A percentile compares a stretch with the other conserved stretches of the same genome.
Evolutionary conservation across 1,140 invertebrate genomes (phyloP).

Genomic region (Drepana arcuata): DNA sequence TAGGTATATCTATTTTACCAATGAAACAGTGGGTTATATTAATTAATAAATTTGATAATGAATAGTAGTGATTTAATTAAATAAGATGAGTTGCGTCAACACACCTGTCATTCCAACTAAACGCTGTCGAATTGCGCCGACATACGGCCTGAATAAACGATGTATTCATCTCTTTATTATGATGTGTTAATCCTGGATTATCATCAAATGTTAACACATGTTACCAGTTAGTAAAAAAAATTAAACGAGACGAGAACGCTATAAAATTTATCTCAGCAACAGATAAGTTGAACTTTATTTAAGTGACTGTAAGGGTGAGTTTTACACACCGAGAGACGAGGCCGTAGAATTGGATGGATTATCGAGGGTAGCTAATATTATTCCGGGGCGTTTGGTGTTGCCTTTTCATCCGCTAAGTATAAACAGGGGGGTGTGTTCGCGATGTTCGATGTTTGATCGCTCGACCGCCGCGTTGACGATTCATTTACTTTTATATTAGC

Average conservation of each 20-base stretch:
- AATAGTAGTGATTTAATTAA: conserved; percentile 24
- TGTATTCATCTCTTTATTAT: conserved; percentile 70
- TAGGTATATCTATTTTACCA: too few species aligned
- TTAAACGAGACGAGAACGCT: conserved; percentile 17
- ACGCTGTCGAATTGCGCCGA: conserved; percentile 47
- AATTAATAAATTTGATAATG: conserved; percentile 6
- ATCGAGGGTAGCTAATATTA: conserved; percentile 69
- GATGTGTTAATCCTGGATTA: conserved; percentile 70
- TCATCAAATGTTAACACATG: conserved; percentile 71
- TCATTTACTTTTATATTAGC: conserved; percentile 57
- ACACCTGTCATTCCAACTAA: conserved; percentile 53
- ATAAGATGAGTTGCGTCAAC: conserved; percentile 42
- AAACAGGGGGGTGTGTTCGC: conserved; percentile 65
- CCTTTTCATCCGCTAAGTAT: conserved; percentile 70
- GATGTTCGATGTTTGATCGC: conserved; percentile 46
- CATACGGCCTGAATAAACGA: conserved; percentile 65
- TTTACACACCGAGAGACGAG: too few species aligned
- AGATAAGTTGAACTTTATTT: too few species aligned
- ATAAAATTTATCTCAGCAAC: too few species aligned
- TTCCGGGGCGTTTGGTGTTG: conserved; percentile 66
- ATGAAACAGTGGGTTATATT: too few species aligned
- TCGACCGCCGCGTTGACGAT: conserved; percentile 46
- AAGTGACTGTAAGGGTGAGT: too few species aligned
- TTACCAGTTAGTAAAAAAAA: conserved; percentile 68
- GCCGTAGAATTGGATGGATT: conserved; percentile 46